Evolutionary conservation across 2,797 vertebrate species (phyloP), one percentile per base, ranked within the genome.

Genomic region (Jordanella pulchra): DNA sequence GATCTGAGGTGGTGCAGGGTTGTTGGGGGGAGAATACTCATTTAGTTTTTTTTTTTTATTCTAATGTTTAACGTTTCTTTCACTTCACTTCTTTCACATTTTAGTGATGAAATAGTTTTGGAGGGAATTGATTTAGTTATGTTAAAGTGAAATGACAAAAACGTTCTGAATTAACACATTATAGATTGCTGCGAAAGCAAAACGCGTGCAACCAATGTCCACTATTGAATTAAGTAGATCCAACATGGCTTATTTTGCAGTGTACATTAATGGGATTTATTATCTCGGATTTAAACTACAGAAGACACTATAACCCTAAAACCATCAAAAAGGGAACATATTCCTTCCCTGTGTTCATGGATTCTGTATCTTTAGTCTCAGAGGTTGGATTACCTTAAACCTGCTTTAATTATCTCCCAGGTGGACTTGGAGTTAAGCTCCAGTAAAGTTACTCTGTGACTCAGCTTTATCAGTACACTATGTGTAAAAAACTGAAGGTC

Each of bases 331-430:
- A 68, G 11, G n/a, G 15, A 27, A 54, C 35, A 3, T 27, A 17
- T 44, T 45, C 12, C 21, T 75, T 73, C 55, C 27, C 60, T 15
- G 12, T 67, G 21, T 47, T 64, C 51, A 67, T 9, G 30, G 15
- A 44, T 35, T 32, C 13, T 73, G 55, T 30, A 30, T 72, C 17
- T 69, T 0, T 0, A 74, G 61, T 67, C 60, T 73, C 4, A 82
- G 54, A 69, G 64, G 54, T 70, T 66, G 67, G 71, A 77, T 82
- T 76, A 79, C 48, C 50, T 71, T 72, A 73, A 81, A 13, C 67
- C 35, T 18, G 47, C 66, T 7, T 78, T 35, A 70, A 71, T 63
- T 70, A 76, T 74, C 50, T 69, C 75, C 15, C 67, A 61, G 76
- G 7, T 73, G 72, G 75, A 80, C 23, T n/a, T 65, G 54, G 76